These are phyloP conservation scores for Penaeus vannamei DNA, from an alignment of 1,140 invertebrate species.

Conservation along the genomic window DNA sequence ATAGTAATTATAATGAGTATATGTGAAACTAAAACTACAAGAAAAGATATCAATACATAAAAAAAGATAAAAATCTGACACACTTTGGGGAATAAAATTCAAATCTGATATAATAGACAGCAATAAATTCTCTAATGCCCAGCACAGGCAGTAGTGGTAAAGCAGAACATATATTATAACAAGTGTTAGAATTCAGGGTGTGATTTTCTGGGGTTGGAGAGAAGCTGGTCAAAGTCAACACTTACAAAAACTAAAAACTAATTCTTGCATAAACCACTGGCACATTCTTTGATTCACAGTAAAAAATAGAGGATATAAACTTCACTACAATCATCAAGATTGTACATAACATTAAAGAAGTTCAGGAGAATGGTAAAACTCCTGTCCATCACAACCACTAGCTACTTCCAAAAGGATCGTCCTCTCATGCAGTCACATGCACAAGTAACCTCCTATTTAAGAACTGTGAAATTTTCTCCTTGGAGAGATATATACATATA, in stretches of 20 bases:
- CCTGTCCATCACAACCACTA: too few relatives aligned
- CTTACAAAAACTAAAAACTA: not conserved
- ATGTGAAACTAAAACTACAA: slow-evolving; percentile 59
- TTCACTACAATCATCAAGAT: too few relatives aligned
- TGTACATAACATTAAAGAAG: too few relatives aligned
- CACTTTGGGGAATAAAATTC: slow-evolving; percentile 43
- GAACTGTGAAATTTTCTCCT: too few relatives aligned
- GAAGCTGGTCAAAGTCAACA: slow-evolving; percentile 44
- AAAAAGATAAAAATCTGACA: slow-evolving; percentile 53
- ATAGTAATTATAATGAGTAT: slow-evolving; percentile 64
- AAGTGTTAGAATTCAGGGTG: slow-evolving; percentile 54
- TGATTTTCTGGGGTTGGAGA: slow-evolving; percentile 39
- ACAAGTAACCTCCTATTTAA: too few relatives aligned
- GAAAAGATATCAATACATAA: slow-evolving; percentile 55
- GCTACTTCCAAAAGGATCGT: too few relatives aligned
- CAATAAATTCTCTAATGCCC: slow-evolving; percentile 60
- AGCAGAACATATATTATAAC: slow-evolving; percentile 25
- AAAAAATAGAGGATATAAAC: too few relatives aligned
- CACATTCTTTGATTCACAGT: too few relatives aligned
- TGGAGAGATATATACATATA: too few relatives aligned
- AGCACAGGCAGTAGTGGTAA: slow-evolving; percentile 50
- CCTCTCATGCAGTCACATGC: too few relatives aligned
- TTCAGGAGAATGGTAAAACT: too few relatives aligned
- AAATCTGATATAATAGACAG: slow-evolving; percentile 29
- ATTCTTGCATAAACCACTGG: too few relatives aligned